Percentiles rank a stretch among this genome's conserved stretches.
Conservation (phyloP, 1,140 invertebrate species). For the Papilio machaon region DNA sequence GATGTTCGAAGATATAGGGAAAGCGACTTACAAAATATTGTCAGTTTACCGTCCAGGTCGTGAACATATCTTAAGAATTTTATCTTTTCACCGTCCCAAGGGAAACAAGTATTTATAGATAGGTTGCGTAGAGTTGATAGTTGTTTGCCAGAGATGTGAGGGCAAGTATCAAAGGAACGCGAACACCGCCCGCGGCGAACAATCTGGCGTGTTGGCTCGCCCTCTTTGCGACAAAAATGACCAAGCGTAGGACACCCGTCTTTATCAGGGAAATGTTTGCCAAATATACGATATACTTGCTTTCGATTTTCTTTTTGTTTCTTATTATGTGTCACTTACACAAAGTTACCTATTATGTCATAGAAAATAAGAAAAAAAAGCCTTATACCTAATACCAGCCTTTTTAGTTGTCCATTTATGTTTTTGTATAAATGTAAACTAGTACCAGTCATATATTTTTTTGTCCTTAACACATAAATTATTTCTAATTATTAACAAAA, state of each 20-base stretch:
- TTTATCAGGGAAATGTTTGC: conserved; percentile 34
- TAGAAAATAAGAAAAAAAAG: not conserved
- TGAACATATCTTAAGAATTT: conserved; percentile 33
- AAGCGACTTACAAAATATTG: not conserved
- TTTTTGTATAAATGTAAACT: not conserved
- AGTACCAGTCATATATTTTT: not conserved
- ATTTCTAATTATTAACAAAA: no score
- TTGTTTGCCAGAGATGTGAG: conserved; percentile 18
- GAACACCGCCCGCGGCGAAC: conserved; percentile 58
- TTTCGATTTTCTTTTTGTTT: conserved; percentile 5
- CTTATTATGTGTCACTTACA: conserved; percentile 29
- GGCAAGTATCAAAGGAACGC: conserved; percentile 50
- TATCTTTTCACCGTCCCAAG: conserved; percentile 1
- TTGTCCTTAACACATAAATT: no score
- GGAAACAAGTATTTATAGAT: conserved; percentile 20
- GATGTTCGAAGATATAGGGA: not conserved
- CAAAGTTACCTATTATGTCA: conserved; percentile 7
- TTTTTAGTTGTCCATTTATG: not conserved
- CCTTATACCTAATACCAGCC: not conserved
- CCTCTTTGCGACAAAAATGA: conserved; percentile 55
- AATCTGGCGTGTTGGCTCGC: conserved; percentile 66
- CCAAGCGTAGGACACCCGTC: conserved; percentile 37
- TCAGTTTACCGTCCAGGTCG: not conserved
- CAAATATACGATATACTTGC: conserved; percentile 27
- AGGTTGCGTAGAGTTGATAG: conserved; percentile 2